Evolutionary conservation across 2,113 vertebrate species (phyloP), one percentile per base, ranked within the genome.

Genomic region (Semicossyphus pulcher): DNA sequence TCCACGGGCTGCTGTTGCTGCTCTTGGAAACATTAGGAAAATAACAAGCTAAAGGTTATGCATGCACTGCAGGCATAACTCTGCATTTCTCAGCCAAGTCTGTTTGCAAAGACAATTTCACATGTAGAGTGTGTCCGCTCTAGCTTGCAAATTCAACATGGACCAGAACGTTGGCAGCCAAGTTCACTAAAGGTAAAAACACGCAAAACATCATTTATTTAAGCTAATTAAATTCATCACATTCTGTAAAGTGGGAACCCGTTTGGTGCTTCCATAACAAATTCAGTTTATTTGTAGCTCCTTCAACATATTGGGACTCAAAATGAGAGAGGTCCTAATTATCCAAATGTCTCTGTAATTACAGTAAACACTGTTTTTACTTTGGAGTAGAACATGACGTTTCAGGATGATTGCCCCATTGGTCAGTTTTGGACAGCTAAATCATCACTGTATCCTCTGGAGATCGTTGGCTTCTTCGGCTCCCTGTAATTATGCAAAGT

Each of bases 161-260:
- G 52, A 54, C 57, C 60, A 36, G 8, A 64, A 57, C 39, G 8
- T 48, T 26, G 14, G 31, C 37, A 86, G 66, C 58, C 74, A 34
- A 81, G 52, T 31, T 71, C 65, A 85, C 26, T 83, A 80, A 83
- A 89, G 86, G 88, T 91, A 85, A 83, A 76, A 64, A 54, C 23
- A 63, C 32, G 56, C 15, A 57, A 61, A 49, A 59, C 4, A 34
- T 60, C 28, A 56, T 29, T 61, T 31, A 42, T 75, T 34, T 29
- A 51, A 78, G 4, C 1, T 37, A 44, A 67, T 37, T 7, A 31
- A 44, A 42, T 44, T n/a, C n/a, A n/a, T n/a, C n/a, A n/a, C n/a
- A n/a, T n/a, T n/a, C n/a, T n/a, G n/a, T n/a, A n/a, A n/a, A n/a
- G n/a, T n/a, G n/a, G n/a, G n/a, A n/a, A n/a, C n/a, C n/a, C n/a